Conservation (phyloP, 2,797 vertebrate species). For the Eospalax fontanierii region DNA sequence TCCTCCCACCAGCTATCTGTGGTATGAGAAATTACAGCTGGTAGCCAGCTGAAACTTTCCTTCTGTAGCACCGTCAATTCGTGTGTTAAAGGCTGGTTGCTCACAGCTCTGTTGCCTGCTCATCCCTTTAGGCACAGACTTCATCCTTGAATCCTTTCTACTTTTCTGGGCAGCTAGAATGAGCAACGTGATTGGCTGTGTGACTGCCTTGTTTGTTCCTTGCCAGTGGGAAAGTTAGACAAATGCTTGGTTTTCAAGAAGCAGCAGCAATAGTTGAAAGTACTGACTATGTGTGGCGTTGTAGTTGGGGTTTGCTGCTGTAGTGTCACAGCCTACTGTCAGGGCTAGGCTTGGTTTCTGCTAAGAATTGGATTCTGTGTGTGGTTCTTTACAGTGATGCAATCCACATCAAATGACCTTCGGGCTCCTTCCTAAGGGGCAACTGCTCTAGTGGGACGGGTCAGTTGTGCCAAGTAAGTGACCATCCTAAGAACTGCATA, state of each 20-base stretch:
- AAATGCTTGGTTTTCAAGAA: background rate
- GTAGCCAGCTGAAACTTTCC: background rate
- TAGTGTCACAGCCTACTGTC: background rate
- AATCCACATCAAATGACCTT: background rate
- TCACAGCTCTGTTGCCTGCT: background rate
- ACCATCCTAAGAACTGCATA: background rate
- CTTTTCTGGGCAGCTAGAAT: slow-evolving; percentile 15
- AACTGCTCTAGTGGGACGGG: background rate
- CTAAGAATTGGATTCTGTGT: background rate
- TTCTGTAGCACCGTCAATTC: background rate
- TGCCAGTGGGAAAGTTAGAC: background rate
- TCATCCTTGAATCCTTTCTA: background rate
- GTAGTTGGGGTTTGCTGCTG: slow-evolving; percentile 10
- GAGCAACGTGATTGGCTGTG: background rate
- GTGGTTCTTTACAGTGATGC: background rate
- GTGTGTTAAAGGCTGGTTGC: background rate
- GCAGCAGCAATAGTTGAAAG: background rate
- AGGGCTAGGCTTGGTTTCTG: background rate
- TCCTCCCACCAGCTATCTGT: background rate
- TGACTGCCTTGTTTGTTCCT: background rate
- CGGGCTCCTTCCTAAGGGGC: background rate
- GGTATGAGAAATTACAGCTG: background rate
- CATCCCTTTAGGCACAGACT: background rate
- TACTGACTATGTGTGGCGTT: background rate
- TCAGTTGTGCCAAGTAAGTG: background rate